phyloP scores from a whole-genome alignment of 2,888 invertebrate genomes.

The Ornithoptera priamus region DNA sequence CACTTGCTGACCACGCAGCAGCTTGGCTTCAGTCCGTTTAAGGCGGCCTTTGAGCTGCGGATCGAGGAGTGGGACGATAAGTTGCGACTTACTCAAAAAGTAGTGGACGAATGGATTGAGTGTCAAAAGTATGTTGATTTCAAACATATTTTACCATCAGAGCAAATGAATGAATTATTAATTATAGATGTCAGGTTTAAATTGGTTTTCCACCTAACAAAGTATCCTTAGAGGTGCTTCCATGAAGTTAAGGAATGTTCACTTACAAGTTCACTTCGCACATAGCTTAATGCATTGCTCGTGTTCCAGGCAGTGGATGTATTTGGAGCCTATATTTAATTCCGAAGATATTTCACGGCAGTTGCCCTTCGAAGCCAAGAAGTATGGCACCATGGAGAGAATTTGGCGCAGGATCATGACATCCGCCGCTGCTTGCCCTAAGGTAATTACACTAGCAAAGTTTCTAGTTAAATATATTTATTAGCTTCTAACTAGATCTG shows the following conservation, averaged over 20 bases:
- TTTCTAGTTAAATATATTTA: no score
- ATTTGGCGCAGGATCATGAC: slow-evolving; percentile 90
- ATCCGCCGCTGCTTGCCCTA: slow-evolving; percentile 83
- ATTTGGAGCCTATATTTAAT: slow-evolving; percentile 90
- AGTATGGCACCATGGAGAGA: slow-evolving; percentile 88
- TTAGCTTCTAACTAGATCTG: no score
- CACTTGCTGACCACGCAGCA: slow-evolving; percentile 87
- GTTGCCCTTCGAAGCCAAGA: slow-evolving; percentile 88
- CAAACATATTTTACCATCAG: no score
- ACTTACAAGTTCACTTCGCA: no score
- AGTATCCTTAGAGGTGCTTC: no score
- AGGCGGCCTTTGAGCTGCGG: slow-evolving; percentile 86
- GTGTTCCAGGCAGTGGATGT: slow-evolving; percentile 86
- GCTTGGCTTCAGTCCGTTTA: slow-evolving; percentile 88
- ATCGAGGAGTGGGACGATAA: slow-evolving; percentile 88
- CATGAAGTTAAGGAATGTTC: no score
- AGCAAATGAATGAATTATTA: no score
- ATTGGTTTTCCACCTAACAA: no score
- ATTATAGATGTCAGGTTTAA: no score
- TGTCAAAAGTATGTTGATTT: slow-evolving; percentile 82
- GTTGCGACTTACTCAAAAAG: slow-evolving; percentile 82
- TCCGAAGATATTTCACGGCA: slow-evolving; percentile 90
- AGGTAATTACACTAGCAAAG: slow-evolving; percentile 52
- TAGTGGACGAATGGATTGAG: slow-evolving; percentile 84
- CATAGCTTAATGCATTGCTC: no score